Evolutionary conservation across 2,888 invertebrate species (phyloP).

Genomic region (Dexiosoma caninum): DNA sequence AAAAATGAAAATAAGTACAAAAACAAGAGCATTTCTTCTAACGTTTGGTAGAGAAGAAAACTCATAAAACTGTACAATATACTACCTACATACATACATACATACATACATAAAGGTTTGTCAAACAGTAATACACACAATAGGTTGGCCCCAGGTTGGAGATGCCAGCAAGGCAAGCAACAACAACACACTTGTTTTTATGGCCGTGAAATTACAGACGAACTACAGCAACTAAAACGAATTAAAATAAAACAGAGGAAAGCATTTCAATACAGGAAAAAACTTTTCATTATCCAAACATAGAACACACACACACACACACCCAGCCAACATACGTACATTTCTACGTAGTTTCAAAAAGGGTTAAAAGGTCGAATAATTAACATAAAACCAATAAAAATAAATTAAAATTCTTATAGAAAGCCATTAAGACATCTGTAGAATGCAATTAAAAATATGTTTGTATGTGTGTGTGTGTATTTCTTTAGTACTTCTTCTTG

Average conservation of each 20-base stretch:
- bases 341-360: constrained; percentile 13
- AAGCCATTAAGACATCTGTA: constrained; percentile 58
- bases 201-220: constrained; percentile 65
- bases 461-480: neutral
- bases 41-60: constrained; percentile 22
- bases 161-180: constrained; percentile 38
- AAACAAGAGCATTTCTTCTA: constrained; percentile 49
- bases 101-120: constrained; percentile 55
- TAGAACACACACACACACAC: no score
- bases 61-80: constrained; percentile 22
- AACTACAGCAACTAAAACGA: constrained; percentile 27
- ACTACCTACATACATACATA: no score
- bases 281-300: neutral
- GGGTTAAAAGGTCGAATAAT: constrained; percentile 63
- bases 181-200: constrained; percentile 63
- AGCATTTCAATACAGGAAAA: constrained; percentile 56
- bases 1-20: constrained; percentile 21
- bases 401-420: constrained; percentile 61
- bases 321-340: no score
- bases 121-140: constrained; percentile 38
- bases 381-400: constrained; percentile 63
- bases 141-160: constrained; percentile 46
- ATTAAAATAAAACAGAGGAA: constrained; percentile 1
- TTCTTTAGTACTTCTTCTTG: neutral
- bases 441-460: constrained; percentile 46